These are phyloP conservation scores for Kryptolebias ocellatus DNA, from an alignment of 2,797 vertebrate species.

Conservation along the genomic window DNA sequence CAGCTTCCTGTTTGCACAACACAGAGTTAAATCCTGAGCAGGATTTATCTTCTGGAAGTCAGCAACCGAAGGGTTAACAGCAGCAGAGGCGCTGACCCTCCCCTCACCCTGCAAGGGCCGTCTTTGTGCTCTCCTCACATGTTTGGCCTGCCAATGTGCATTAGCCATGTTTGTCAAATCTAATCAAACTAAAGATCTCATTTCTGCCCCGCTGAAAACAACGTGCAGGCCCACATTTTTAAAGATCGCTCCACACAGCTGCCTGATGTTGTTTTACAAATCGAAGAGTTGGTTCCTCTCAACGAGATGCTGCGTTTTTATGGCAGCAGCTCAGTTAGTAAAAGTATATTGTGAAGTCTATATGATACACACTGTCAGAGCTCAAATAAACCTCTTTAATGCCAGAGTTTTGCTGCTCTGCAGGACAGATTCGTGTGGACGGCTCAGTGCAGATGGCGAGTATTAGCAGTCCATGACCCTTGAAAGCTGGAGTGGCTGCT, in stretches of 20 bases:
- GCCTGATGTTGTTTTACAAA: constrained; percentile 10
- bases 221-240: constrained; percentile 40
- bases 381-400: constrained; percentile 16
- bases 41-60: not conserved
- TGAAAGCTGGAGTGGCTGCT: constrained; percentile 49
- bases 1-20: not conserved
- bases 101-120: constrained; percentile 50
- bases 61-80: constrained; percentile 61
- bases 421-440: constrained; percentile 33
- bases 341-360: not conserved
- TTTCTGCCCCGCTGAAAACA: constrained; percentile 53
- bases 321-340: not conserved
- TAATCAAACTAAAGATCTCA: constrained; percentile 70
- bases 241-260: constrained; percentile 12
- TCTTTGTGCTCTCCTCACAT: constrained; percentile 65
- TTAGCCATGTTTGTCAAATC: constrained; percentile 68
- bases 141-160: constrained; percentile 66
- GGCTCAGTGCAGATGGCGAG: constrained; percentile 43
- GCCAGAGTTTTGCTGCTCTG: constrained; percentile 37
- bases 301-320: not conserved
- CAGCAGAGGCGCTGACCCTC: constrained; percentile 49
- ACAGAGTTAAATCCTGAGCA: constrained; percentile 14
- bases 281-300: not conserved
- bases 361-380: constrained; percentile 13
- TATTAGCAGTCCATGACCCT: constrained; percentile 56